phyloP scores from a whole-genome alignment of 2,888 invertebrate species.

The Amblyteles armatorius region DNA sequence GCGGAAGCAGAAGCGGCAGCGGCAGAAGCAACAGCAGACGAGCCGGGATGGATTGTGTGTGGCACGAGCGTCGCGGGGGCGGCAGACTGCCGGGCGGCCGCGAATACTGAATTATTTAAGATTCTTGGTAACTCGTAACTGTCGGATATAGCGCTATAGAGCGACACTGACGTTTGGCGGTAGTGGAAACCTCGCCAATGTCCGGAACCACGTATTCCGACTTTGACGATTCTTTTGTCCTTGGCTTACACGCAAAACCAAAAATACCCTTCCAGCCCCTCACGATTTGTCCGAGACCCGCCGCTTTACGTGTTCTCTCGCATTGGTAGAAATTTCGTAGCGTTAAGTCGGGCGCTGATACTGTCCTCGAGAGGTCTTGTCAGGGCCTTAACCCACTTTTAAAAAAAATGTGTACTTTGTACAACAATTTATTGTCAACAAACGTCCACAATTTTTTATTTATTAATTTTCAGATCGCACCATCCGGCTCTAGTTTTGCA shows the following conservation, averaged over 20 bases:
- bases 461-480: too few relatives aligned
- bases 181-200: slow-evolving; percentile 31
- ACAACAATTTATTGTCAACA: too few relatives aligned
- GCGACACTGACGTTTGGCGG: slow-evolving; percentile 21
- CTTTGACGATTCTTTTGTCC: slow-evolving; percentile 23
- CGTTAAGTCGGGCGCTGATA: neutral
- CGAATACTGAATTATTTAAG: slow-evolving; percentile 82
- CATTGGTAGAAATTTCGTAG: neutral
- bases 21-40: slow-evolving; percentile 33
- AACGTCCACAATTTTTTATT: too few relatives aligned
- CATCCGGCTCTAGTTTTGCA: too few relatives aligned
- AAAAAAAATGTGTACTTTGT: too few relatives aligned
- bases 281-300: slow-evolving; percentile 15
- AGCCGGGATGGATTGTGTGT: slow-evolving; percentile 42
- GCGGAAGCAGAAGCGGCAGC: slow-evolving; percentile 12
- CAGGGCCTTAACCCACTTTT: too few relatives aligned
- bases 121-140: slow-evolving; percentile 74
- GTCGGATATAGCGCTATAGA: slow-evolving; percentile 27
- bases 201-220: slow-evolving; percentile 43
- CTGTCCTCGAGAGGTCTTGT: neutral
- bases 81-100: slow-evolving; percentile 83
- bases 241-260: slow-evolving; percentile 2
- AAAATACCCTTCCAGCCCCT: neutral
- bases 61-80: slow-evolving; percentile 71
- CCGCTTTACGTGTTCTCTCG: neutral